phyloP scores from a whole-genome alignment of 2,888 invertebrate species.

The Carcina quercana region DNA sequence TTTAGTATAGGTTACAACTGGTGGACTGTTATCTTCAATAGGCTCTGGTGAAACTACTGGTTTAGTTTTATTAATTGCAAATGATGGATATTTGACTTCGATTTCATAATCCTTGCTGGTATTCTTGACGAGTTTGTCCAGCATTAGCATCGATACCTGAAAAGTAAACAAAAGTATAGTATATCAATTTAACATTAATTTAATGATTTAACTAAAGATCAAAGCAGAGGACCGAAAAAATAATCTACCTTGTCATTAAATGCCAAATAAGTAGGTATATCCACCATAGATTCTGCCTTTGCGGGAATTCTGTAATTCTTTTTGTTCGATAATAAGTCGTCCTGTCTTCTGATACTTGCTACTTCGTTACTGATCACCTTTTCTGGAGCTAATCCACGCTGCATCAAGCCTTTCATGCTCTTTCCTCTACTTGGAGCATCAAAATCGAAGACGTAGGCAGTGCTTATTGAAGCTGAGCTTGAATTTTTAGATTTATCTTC shows the following conservation, averaged over 20 bases:
- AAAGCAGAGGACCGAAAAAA: background rate
- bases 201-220: background rate
- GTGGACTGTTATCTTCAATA: slow-evolving; percentile 34
- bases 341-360: slow-evolving; percentile 40
- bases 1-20: slow-evolving; percentile 36
- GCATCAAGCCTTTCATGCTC: slow-evolving; percentile 46
- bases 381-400: slow-evolving; percentile 42
- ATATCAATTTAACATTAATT: background rate
- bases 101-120: slow-evolving; percentile 34
- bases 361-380: slow-evolving; percentile 51
- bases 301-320: slow-evolving; percentile 31
- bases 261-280: slow-evolving; percentile 83
- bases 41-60: slow-evolving; percentile 10
- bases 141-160: slow-evolving; percentile 77
- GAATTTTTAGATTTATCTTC: slow-evolving; percentile 53
- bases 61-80: slow-evolving; percentile 23
- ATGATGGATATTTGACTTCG: slow-evolving; percentile 38
- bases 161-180: slow-evolving; percentile 21
- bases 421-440: slow-evolving; percentile 45
- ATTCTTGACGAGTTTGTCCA: slow-evolving; percentile 69
- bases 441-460: slow-evolving; percentile 54
- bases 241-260: slow-evolving; percentile 76
- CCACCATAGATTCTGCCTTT: slow-evolving; percentile 77
- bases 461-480: slow-evolving; percentile 63
- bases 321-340: slow-evolving; percentile 21